Base-by-base conservation (phyloP, 2,797 vertebrate genomes). In the Kryptopterus vitreolus region DNA sequence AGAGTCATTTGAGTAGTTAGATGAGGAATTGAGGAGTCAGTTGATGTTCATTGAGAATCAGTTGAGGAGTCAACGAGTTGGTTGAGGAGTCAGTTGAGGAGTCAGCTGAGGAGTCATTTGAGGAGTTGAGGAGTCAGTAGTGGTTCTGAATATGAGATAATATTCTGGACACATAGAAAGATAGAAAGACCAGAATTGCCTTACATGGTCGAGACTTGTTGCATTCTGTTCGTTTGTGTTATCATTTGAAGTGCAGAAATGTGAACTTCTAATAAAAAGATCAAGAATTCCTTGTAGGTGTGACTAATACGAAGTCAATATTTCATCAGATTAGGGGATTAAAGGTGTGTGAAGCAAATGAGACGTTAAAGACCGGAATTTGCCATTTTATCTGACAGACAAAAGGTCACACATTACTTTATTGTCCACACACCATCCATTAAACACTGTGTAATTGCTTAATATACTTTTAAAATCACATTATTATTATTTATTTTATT, bases 301-400 rank as follows among this genome's bases (percentile, higher is more conserved):
- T n/a, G n/a, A n/a, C n/a, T n/a, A 87, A 92, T 89, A 85, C 83
- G 83, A 55, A 71, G 9, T 58, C 55, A 84, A 86, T 78, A 33
- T 88, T 91, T 93, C 78, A 86, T 78, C 81, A 79, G 76, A 48
- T 88, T 90, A 92, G 73, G 88, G 87, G 90, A 92, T 93, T 94
- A 90, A 26, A 76, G 88, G 90, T 90, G 85, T 89, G 89, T 90
- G 83, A 90, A 87, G 77, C 86, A 87, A 87, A 90, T 88, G 26
- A 88, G 88, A 88, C 89, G 50, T 89, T 87, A 77, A 82, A 86
- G 84, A 52, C 84, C 62, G 63, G 78, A 78, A 87, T 79, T 89
- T 76, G 24, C 22, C 71, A 20, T 59, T 88, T 84, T 89, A 16
- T 87, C 87, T 78, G 76, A 73, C 38, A 43, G 57, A 63, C 58